A percentile compares a stretch with the other conserved stretches of the same genome.
Evolutionary conservation across 2,113 vertebrate genomes (phyloP).

Genomic region (Lamprotornis superbus): DNA sequence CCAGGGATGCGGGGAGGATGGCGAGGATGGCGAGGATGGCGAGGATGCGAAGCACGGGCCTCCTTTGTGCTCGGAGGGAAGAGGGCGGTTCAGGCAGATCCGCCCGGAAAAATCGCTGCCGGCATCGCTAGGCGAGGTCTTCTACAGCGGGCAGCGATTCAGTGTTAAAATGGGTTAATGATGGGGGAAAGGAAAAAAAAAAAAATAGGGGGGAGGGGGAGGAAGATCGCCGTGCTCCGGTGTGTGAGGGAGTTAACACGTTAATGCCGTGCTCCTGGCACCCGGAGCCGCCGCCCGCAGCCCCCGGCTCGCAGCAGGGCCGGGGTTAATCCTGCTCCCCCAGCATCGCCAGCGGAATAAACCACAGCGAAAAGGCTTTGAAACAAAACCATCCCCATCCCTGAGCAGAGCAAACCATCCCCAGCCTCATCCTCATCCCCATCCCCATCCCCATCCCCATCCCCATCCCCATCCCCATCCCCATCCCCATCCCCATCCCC

Average conservation of each 20-base stretch:
- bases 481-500: neutral
- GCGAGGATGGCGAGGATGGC: neutral
- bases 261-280: neutral
- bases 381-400: neutral
- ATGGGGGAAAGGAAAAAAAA: neutral
- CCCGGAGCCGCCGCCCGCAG: neutral
- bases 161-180: slow-evolving; percentile 10
- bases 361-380: neutral
- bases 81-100: neutral
- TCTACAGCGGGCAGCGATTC: neutral
- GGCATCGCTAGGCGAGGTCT: neutral
- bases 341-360: neutral
- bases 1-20: neutral
- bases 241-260: neutral
- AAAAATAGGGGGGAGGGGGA: neutral
- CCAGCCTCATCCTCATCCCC: neutral
- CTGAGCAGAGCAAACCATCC: neutral
- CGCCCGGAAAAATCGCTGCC: neutral
- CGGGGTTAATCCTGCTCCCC: slow-evolving; percentile 3
- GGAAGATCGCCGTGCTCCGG: neutral
- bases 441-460: neutral
- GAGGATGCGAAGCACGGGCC: neutral
- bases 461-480: fast-evolving
- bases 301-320: neutral
- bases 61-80: neutral